Conservation (phyloP, 2,797 vertebrate species). For the Tragopan temminckii region DNA sequence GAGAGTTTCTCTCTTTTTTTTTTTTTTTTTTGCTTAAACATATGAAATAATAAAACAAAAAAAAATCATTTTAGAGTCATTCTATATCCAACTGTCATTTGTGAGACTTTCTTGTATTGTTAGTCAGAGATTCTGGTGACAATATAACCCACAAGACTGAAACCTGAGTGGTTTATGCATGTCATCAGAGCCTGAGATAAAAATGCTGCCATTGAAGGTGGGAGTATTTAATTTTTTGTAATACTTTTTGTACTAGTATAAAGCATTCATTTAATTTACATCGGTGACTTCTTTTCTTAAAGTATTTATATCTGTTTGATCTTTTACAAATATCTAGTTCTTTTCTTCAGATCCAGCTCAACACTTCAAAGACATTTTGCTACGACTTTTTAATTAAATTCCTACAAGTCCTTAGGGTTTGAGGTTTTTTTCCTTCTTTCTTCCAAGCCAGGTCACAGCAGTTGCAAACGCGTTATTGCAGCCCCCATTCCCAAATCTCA, state of each 20-base stretch:
- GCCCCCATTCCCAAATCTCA: not conserved
- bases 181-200: constrained; percentile 50
- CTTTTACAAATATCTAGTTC: constrained; percentile 13
- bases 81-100: constrained; percentile 34
- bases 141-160: constrained; percentile 61
- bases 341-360: not conserved
- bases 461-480: not conserved
- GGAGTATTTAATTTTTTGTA: constrained; percentile 58
- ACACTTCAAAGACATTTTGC: not conserved
- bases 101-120: constrained; percentile 48
- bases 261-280: constrained; percentile 56
- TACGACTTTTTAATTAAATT: not conserved
- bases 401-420: not conserved
- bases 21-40: not conserved
- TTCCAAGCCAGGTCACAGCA: not conserved
- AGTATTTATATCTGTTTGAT: constrained; percentile 30
- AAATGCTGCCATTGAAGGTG: constrained; percentile 52
- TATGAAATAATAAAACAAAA: not conserved
- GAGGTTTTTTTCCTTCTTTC: not conserved
- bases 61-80: constrained; percentile 36
- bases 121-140: constrained; percentile 69
- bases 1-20: not conserved
- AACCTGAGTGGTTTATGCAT: constrained; percentile 58
- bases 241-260: constrained; percentile 42
- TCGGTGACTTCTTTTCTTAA: constrained; percentile 34